Evolutionary conservation across 1,140 invertebrate species (phyloP), one percentile per base, ranked within the genome.

Genomic region (Bombus superbus): DNA sequence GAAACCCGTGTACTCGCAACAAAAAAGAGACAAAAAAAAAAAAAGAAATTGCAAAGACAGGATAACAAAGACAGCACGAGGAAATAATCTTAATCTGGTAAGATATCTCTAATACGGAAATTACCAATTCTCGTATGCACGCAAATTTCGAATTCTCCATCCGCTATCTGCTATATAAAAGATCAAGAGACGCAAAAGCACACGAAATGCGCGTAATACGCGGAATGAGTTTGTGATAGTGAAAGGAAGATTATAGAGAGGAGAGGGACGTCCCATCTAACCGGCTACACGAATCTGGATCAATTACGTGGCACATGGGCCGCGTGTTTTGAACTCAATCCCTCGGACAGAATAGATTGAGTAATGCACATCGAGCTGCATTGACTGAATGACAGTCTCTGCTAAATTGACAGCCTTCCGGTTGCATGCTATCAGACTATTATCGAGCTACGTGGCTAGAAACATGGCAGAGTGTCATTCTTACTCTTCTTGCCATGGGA

Each of bases 261-360:
- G 5, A 76, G 35, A 35, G 38, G 5, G 53, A 47, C 32, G 59
- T 11, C 42, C 57, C 28, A 15, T 75, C 15, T 38, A 53, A 35
- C 38, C 47, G 64, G 13, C 47, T 15, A 40, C 44, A n/a, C 66
- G 68, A 81, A 72, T 81, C 66, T 81, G 73, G 79, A 68, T 72
- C 79, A 73, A 81, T 81, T 81, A 81, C 69, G 28, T 11, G 13
- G 40, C 25, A 44, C 79, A 53, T 47, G 35, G 22, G 28, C 25
- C 79, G 59, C 47, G 66, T 38, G 47, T 81, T 72, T 72, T 72
- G 8, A 72, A 40, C 68, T 44, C 15, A 25, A 25, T 53, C 59
- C 72, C 59, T 66, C 81, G 72, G 57, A n/a, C n/a, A 83, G 42
- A 53, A 59, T 83, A 83, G 72, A 83, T 83, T 64, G 42, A 75